Base-by-base conservation (phyloP, 2,113 vertebrate species). In the Orcinus orca region DNA sequence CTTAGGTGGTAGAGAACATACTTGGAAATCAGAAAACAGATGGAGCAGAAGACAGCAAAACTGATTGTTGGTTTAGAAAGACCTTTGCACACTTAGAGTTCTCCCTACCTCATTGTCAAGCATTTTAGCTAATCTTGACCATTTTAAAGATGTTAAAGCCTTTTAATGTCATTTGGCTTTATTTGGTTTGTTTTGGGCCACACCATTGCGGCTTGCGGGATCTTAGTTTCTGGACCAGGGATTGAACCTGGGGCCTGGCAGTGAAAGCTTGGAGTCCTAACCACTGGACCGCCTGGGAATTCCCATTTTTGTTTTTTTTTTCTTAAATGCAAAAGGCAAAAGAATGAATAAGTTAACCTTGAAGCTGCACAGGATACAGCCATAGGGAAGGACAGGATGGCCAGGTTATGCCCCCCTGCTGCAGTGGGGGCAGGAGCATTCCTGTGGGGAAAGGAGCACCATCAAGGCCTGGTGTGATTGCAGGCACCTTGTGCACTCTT, bases 11-110 rank as follows among this genome's bases (percentile, higher is more conserved):
- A 60, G 38, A 79, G n/a, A 86, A 96, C 50, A 50, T 20, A 21
- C 62, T 67, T 85, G 62, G 65, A 89, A 76, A 82, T 77, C 53
- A 85, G 82, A 94, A 88, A 95, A n/a, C 47, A n/a, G 65, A n/a
- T 63, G 53, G 29, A 9, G 21, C 67, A 41, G 33, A 88, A n/a
- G 41, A 88, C 29, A 71, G 0, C 1, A 31, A 62, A 81, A 76
- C 73, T 91, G 70, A 23, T 23, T 86, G 79, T 55, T 17, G 26
- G 53, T 44, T 60, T 50, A 74, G 62, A 67, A 88, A 95, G 73
- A 92, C 0, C 18, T 77, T 94, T 26, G 6, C 17, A 62, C 88
- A 62, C 11, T 60, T 21, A 23, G 80, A 38, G 44, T 74, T 90
- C 31, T 90, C 70, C 65, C 6, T 8, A 55, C 21, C 11, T 74